A percentile compares a stretch with the other conserved stretches of the same genome.
Conservation (phyloP, 37 sponge, comb jelly and placozoan species). For the Bolinopsis microptera region DNA sequence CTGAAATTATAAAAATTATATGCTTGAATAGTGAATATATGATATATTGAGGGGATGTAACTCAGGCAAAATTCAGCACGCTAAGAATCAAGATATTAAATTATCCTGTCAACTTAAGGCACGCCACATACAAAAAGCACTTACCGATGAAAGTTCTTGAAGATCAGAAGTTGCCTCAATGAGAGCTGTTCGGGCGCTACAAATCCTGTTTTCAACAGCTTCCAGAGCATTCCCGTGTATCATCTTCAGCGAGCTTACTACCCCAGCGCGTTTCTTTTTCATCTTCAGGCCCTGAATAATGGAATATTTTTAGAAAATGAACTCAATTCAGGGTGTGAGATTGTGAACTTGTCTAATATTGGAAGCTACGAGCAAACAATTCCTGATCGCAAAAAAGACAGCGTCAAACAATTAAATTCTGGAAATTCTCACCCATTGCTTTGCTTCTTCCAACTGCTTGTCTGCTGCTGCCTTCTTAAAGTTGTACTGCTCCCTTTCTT, state of each 20-base stretch:
- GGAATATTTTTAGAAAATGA: too few relatives aligned
- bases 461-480: slow-evolving; percentile 55
- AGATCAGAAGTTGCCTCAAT: slow-evolving; percentile 64
- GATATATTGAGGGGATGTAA: too few relatives aligned
- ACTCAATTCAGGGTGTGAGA: too few relatives aligned
- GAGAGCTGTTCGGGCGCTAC: slow-evolving; percentile 26
- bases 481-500: slow-evolving; percentile 62
- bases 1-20: too few relatives aligned
- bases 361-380: too few relatives aligned
- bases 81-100: too few relatives aligned
- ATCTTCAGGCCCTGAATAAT: slow-evolving; percentile 37
- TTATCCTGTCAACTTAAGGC: too few relatives aligned
- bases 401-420: too few relatives aligned
- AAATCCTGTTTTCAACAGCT: slow-evolving; percentile 38
- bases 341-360: too few relatives aligned
- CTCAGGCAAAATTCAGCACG: background rate
- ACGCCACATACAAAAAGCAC: too few relatives aligned
- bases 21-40: too few relatives aligned
- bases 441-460: slow-evolving; percentile 44
- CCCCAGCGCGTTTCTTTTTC: slow-evolving; percentile 40
- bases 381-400: too few relatives aligned
- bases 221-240: slow-evolving; percentile 49
- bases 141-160: slow-evolving; percentile 55
- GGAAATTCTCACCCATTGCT: slow-evolving; percentile 64
- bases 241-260: slow-evolving; percentile 58